Evolutionary conservation across 2,797 vertebrate genomes (phyloP), one percentile per base, ranked within the genome.

Genomic region (Danio jaintianensis): DNA sequence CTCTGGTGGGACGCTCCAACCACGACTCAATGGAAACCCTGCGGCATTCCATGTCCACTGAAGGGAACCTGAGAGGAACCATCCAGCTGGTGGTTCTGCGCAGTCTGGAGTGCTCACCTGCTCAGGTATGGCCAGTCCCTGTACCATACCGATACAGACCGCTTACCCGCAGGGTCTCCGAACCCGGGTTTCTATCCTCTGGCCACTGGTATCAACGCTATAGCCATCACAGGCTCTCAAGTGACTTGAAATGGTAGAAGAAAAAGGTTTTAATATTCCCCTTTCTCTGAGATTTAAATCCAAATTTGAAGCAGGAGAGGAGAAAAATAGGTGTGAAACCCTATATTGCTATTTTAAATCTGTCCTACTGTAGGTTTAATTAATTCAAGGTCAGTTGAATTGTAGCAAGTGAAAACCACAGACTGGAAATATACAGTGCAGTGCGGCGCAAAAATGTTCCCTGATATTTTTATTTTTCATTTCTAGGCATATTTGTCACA

Each of bases 1-100:
- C 95, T 0, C 93, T 99, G 69, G 77, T 96, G 1, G 95, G 95
- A 38, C 96, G 93, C 88, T 96, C 96, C 58, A 99, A 99, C 89
- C 95, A 96, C 0, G 92, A 95, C 7, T 96, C 97, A 69, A 98
- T 99, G 98, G 97, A 99, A 86, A 96, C 96, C 0, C 93, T 99
- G 63, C 88, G 96, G 0, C 92, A 92, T 71, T 98, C 98, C 15
- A 98, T 98, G 98, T 98, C 98, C n/a, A 96, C 94, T 75, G 97
- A 99, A 85, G 97, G 97, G 13, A 98, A 96, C 85, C 90, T 94
- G 63, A 90, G 97, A 5, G 97, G 96, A 4, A 97, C 94, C 92
- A 98, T 98, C 88, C 97, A 98, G 82, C 89, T 99, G 1, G 94
- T 99, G 0, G 92, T 99, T 87, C 92, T 96, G 1, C 92, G 97